phyloP scores from a whole-genome alignment of 2,888 invertebrate genomes.

The Keiferia lycopersicella region DNA sequence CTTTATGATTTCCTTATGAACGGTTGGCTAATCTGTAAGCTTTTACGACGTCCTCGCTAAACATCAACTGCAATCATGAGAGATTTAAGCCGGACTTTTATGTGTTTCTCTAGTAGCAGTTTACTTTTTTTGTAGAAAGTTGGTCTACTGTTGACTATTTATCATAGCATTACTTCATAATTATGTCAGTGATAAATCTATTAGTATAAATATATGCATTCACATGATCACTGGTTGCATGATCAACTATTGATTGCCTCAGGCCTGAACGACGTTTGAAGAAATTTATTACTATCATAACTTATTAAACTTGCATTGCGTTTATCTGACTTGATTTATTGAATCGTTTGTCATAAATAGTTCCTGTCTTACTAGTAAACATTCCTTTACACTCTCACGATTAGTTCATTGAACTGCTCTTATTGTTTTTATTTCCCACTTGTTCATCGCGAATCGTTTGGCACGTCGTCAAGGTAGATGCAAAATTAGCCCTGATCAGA shows the following conservation, averaged over 20 bases:
- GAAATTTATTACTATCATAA: constrained; percentile 48
- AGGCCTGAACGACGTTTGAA: constrained; percentile 32
- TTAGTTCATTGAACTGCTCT: constrained; percentile 50
- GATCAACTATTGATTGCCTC: constrained; percentile 41
- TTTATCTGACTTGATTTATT: constrained; percentile 43
- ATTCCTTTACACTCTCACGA: constrained; percentile 36
- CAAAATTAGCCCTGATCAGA: constrained; percentile 44
- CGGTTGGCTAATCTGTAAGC: background rate
- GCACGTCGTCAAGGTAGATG: constrained; percentile 51
- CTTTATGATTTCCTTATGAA: constrained; percentile 22
- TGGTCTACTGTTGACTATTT: background rate
- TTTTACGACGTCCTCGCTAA: constrained; percentile 10
- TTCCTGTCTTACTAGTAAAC: constrained; percentile 20
- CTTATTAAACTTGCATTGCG: constrained; percentile 39
- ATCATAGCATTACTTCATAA: constrained; percentile 15
- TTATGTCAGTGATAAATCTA: constrained; percentile 23
- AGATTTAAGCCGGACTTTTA: background rate
- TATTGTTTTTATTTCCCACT: constrained; percentile 44
- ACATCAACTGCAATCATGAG: constrained; percentile 6
- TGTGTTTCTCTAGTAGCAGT: background rate
- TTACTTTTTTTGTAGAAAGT: constrained; percentile 7
- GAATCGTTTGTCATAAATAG: constrained; percentile 26
- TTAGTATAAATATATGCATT: constrained; percentile 18
- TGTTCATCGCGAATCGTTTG: constrained; percentile 44
- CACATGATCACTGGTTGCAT: constrained; percentile 17